Evolutionary conservation across 1,140 invertebrate species (phyloP), one percentile per base, ranked within the genome.

Genomic region (Liolophura sinensis): DNA sequence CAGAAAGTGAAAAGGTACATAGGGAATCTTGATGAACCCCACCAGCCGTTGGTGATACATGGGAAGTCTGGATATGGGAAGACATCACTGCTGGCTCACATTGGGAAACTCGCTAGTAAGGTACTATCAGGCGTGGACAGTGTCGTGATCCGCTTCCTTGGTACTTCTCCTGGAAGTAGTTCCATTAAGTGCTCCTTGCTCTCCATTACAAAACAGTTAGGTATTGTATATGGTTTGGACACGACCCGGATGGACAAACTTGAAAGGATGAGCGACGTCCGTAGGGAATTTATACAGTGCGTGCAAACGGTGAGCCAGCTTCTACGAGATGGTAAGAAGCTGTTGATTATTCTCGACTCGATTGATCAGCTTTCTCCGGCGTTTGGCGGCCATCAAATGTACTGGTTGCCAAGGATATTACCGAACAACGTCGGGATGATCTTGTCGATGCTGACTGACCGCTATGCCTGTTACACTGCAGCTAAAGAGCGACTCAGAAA

Each of bases 11-110:
- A 74, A 58, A 52, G 27, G 7, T 74, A 73, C 49, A 67, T 79
- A 14, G 11, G 72, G 20, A 40, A 40, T 40, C 63, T 74, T 25
- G 69, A 74, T 46, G 46, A 70, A 7, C 48, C 24, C 16, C 47
- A 55, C 4, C 64, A 72, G 49, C 78, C 78, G 15, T 61, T 77
- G 24, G 60, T 79, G 27, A 71, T 80, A 25, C 66, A 74, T 64
- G 78, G 74, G 16, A 49, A 64, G 4, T 78, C 74, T 46, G 77
- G 77, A 0, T 68, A 64, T 11, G 77, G 78, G 0, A 80, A 80
- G 51, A 76, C 77, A 1, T 74, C 77, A 1, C 48, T 78, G 4
- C 70, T 79, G 73, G 75, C 75, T 14, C 74, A 71, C 67, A 67
- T 77, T 1, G 73, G 73, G 69, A 75, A 73, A 24, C 15, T 47